Conservation (phyloP, 2,888 invertebrate species). For the Adelognathus sp. region DNA sequence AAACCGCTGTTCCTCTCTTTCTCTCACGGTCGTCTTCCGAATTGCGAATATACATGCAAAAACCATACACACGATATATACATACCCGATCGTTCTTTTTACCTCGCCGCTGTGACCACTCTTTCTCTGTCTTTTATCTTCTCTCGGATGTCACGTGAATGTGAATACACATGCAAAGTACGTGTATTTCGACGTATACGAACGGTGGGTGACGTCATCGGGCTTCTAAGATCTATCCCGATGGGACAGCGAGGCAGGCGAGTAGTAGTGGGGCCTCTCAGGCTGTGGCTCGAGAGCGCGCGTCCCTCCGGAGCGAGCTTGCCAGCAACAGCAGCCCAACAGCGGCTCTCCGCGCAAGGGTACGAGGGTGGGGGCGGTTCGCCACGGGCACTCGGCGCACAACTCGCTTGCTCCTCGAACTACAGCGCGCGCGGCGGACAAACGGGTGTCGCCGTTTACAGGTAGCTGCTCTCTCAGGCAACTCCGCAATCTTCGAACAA, state of each 20-base stretch:
- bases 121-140: too few species aligned
- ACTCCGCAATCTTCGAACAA: background rate
- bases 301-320: slow-evolving; percentile 50
- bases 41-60: too few species aligned
- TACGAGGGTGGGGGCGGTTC: slow-evolving; percentile 75
- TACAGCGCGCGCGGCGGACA: slow-evolving; percentile 72
- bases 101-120: too few species aligned
- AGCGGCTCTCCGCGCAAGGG: slow-evolving; percentile 54
- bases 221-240: slow-evolving; percentile 63
- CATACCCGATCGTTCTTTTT: too few species aligned
- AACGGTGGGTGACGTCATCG: slow-evolving; percentile 60
- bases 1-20: too few species aligned
- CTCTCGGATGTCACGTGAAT: slow-evolving; percentile 16
- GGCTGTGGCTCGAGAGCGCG: slow-evolving; percentile 6
- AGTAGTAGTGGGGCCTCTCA: slow-evolving; percentile 43
- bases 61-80: too few species aligned
- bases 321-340: too few species aligned
- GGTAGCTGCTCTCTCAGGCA: slow-evolving; percentile 61
- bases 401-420: slow-evolving; percentile 77
- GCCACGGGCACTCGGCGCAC: slow-evolving; percentile 72
- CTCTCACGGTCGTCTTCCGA: too few species aligned
- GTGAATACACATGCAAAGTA: slow-evolving; percentile 10
- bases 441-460: slow-evolving; percentile 71
- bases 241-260: slow-evolving; percentile 43
- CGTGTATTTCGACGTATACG: background rate